Base-by-base conservation (phyloP, 2,113 vertebrate genomes). In the Carlito syrichta region DNA sequence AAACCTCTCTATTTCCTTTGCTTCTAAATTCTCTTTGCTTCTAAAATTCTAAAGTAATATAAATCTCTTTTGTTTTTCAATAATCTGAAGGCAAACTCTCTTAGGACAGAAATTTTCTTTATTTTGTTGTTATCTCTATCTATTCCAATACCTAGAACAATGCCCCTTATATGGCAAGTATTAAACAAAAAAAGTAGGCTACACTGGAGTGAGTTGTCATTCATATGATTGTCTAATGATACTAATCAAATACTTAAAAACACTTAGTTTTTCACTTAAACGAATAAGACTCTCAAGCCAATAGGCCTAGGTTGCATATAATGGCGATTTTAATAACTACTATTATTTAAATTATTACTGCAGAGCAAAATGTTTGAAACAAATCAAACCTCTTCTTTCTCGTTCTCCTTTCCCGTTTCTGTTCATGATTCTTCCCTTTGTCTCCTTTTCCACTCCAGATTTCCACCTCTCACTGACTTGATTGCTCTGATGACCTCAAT, bases 401-500 rank as follows among this genome's bases (percentile, higher is more conserved):
- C 98, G 93, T 89, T 95, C 30, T 66, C 40, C 68, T 97, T 96
- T 96, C 85, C 97, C 91, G 96, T 97, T 92, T 96, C 90, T 94
- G 12, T 96, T 96, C 73, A 92, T 73, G 73, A 94, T 74, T 97
- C 91, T 91, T 97, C 96, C 96, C 88, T 97, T 96, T 97, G 92
- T 98, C 97, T 98, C 94, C 97, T 98, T 93, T 98, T 96, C 95
- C 84, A 86, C 96, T 96, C 87, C 76, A 98, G 98, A 98, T 98
- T 99, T 99, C 98, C 98, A 98, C 98, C 98, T 99, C 98, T 99
- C 97, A 96, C 97, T 98, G 97, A 97, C 98, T 99, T 99, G 99
- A 99, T 99, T 99, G 99, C 99, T 99, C 98, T 98, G 98, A 99
- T 99, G 99, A 99, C 99, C 99, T 99, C 99, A 99, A 99, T 99